phyloP scores from a whole-genome alignment of 2,888 invertebrate species.

The Magallana nippona region DNA sequence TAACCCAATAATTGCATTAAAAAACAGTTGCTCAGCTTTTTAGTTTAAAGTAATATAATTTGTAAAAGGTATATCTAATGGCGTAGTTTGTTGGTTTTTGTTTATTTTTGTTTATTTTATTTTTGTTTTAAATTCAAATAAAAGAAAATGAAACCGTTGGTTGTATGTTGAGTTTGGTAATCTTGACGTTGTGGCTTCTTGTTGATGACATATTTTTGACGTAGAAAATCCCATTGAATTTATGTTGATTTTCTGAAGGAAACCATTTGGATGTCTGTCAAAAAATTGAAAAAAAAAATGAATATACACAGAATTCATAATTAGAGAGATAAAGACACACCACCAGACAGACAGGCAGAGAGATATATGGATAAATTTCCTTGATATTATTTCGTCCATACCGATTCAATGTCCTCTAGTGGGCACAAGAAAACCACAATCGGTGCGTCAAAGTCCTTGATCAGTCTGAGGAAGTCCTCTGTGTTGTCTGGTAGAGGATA shows the following conservation, averaged over 20 bases:
- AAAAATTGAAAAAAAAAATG: background rate
- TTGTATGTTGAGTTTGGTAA: background rate
- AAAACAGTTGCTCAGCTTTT: too few species aligned
- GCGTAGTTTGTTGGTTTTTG: too few species aligned
- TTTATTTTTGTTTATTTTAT: too few species aligned
- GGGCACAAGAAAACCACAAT: conserved; percentile 2
- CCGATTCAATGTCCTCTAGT: background rate
- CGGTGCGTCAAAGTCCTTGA: background rate
- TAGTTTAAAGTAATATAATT: too few species aligned
- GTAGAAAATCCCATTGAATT: background rate
- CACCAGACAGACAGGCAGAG: too few species aligned
- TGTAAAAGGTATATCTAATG: too few species aligned
- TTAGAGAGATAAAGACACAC: too few species aligned
- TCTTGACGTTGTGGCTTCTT: background rate
- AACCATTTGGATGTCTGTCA: background rate
- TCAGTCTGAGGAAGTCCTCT: background rate
- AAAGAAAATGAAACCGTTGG: background rate
- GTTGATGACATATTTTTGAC: background rate
- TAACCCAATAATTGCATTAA: too few species aligned
- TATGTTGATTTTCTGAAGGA: background rate
- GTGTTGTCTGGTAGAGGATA: background rate
- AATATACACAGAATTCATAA: too few species aligned
- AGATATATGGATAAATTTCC: too few species aligned
- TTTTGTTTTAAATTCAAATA: too few species aligned
- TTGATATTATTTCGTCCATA: background rate